A percentile compares a stretch with the other conserved stretches of the same genome.
Conservation (phyloP, 1,140 invertebrate species). For the Aphelinus certus region DNA sequence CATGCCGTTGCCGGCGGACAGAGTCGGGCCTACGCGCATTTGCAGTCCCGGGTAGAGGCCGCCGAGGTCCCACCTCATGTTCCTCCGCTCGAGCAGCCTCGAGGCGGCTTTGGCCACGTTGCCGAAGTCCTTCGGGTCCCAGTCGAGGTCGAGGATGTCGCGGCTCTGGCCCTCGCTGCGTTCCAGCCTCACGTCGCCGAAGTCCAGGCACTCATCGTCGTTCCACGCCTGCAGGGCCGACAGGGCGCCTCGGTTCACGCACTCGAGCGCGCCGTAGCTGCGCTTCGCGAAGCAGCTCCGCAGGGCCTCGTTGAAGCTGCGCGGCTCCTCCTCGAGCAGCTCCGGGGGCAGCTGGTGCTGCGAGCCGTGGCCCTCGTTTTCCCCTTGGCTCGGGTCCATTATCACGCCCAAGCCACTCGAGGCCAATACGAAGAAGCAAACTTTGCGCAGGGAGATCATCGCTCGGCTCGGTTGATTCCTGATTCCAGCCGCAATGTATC, state of each 20-base stretch:
- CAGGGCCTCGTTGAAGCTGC: slow-evolving; percentile 50
- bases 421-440: slow-evolving; percentile 47
- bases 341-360: slow-evolving; percentile 12
- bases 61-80: slow-evolving; percentile 77
- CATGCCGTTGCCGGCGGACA: slow-evolving; percentile 68
- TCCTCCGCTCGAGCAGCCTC: slow-evolving; percentile 74
- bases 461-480: too few relatives aligned
- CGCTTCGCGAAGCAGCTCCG: slow-evolving; percentile 51
- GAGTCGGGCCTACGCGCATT: slow-evolving; percentile 75
- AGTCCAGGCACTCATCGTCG: slow-evolving; percentile 72
- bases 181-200: slow-evolving; percentile 61
- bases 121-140: slow-evolving; percentile 77
- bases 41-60: slow-evolving; percentile 75
- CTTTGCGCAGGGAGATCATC: slow-evolving; percentile 38
- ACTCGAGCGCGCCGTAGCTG: slow-evolving; percentile 61
- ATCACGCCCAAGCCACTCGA: slow-evolving; percentile 54
- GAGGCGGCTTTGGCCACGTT: slow-evolving; percentile 77
- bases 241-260: slow-evolving; percentile 75
- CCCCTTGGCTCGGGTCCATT: slow-evolving; percentile 45
- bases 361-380: background rate
- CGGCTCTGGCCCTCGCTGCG: slow-evolving; percentile 53
- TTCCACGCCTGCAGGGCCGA: slow-evolving; percentile 73
- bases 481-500: too few relatives aligned
- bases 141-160: slow-evolving; percentile 67
- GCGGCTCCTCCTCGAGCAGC: slow-evolving; percentile 41